A percentile compares a stretch with the other conserved stretches of the same genome.
phyloP scores from a whole-genome alignment of 1,140 invertebrate species.

The Drosophila lini region DNA sequence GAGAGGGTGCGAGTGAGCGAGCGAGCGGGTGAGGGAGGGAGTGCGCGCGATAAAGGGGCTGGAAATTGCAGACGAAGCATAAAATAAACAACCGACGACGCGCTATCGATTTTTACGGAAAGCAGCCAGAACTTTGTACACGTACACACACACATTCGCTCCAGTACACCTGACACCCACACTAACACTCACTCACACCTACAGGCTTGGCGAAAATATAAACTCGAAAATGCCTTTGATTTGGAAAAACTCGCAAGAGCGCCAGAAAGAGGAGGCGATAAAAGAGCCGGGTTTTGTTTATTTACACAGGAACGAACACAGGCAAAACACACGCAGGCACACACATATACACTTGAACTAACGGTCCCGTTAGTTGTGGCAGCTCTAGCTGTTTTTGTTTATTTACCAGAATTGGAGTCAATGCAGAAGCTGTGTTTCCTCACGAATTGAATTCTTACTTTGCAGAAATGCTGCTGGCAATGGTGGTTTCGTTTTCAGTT shows the following conservation, averaged over 20 bases:
- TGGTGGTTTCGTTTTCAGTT: conserved; percentile 27
- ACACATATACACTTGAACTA: conserved; percentile 14
- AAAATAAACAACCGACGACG: conserved; percentile 76
- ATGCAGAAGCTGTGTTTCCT: background rate
- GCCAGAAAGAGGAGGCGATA: background rate
- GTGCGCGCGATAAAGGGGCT: conserved; percentile 63
- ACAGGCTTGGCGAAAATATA: conserved; percentile 30
- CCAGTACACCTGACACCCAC: conserved; percentile 18
- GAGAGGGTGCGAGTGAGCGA: conserved; percentile 21
- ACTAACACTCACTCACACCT: conserved; percentile 15
- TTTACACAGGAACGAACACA: conserved; percentile 29
- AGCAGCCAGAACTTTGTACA: conserved; percentile 56
- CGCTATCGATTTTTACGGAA: conserved; percentile 76
- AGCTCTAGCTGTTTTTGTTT: conserved; percentile 23
- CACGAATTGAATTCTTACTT: conserved; percentile 14
- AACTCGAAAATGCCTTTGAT: conserved; percentile 22
- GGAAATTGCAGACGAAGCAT: conserved; percentile 80
- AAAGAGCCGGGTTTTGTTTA: conserved; percentile 46
- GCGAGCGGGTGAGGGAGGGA: conserved; percentile 18
- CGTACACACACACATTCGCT: conserved; percentile 13
- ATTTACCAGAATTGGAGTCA: conserved; percentile 6
- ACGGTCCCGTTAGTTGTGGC: conserved; percentile 27
- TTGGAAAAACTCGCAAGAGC: conserved; percentile 4
- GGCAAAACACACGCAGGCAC: conserved; percentile 1
- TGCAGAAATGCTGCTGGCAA: conserved; percentile 2